Evolutionary conservation across 1,140 invertebrate species (phyloP).

Genomic region (Pachypsylla venusta): DNA sequence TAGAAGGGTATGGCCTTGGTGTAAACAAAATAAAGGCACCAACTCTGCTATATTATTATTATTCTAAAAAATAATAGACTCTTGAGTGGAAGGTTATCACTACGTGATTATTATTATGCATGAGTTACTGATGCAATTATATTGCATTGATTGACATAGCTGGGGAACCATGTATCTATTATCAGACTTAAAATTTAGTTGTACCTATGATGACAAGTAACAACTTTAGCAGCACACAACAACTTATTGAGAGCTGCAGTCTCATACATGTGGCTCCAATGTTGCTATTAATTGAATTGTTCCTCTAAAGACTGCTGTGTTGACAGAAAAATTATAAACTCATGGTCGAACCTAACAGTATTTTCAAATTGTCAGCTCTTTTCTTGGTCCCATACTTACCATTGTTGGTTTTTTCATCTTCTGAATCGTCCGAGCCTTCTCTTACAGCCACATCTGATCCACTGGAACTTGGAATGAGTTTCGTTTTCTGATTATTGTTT

Average conservation of each 20-base stretch:
- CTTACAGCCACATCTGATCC: conserved; percentile 6
- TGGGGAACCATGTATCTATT: too few relatives aligned
- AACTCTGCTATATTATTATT: too few relatives aligned
- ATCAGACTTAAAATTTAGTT: too few relatives aligned
- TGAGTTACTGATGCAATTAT: too few relatives aligned
- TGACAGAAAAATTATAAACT: too few relatives aligned
- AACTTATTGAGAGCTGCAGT: background rate
- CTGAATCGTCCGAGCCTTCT: background rate
- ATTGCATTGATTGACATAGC: too few relatives aligned
- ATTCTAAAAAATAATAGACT: too few relatives aligned
- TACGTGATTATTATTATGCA: too few relatives aligned
- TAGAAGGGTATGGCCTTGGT: too few relatives aligned
- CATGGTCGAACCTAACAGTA: too few relatives aligned
- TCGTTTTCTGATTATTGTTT: background rate
- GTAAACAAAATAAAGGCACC: too few relatives aligned
- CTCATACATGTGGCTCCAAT: background rate
- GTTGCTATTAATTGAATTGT: background rate
- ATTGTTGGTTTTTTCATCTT: background rate
- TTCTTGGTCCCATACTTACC: background rate
- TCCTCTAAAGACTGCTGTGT: background rate
- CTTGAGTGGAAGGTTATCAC: too few relatives aligned
- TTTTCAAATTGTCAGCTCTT: background rate
- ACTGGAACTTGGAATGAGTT: background rate
- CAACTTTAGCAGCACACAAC: background rate
- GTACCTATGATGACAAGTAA: background rate